phyloP scores from a whole-genome alignment of 2,888 invertebrate genomes.

The Hirtodrosophila duncani region DNA sequence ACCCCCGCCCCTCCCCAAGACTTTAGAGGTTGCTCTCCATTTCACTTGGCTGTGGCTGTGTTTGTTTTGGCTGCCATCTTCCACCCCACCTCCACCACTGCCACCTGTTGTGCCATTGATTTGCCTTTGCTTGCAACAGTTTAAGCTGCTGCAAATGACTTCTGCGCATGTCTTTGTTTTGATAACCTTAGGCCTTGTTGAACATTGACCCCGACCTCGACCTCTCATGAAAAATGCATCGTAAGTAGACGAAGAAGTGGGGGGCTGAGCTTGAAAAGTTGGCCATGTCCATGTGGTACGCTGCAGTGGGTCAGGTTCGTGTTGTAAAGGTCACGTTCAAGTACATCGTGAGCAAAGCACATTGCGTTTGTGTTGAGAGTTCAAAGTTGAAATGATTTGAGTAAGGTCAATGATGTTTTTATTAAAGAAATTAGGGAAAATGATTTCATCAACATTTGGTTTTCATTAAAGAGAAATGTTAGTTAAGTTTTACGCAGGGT shows the following conservation, averaged over 20 bases:
- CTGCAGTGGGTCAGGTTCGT: slow-evolving; percentile 16
- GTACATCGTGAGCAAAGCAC: too few species aligned
- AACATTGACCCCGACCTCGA: slow-evolving; percentile 65
- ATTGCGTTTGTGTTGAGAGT: too few species aligned
- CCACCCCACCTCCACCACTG: too few species aligned
- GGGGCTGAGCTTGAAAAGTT: slow-evolving; percentile 28
- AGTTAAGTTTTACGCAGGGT: too few species aligned
- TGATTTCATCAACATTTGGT: too few species aligned
- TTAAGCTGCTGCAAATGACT: slow-evolving; percentile 7
- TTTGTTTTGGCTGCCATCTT: not conserved
- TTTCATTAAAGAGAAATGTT: too few species aligned
- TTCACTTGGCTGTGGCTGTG: slow-evolving; percentile 20
- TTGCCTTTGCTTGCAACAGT: too few species aligned
- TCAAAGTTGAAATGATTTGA: too few species aligned
- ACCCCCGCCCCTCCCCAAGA: not conserved
- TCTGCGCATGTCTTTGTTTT: slow-evolving; percentile 39
- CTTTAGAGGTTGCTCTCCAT: too few species aligned
- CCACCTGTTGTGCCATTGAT: too few species aligned
- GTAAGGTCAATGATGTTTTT: too few species aligned
- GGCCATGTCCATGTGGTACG: slow-evolving; percentile 26
- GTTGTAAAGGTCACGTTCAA: slow-evolving; percentile 50
- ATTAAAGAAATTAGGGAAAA: too few species aligned
- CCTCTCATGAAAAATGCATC: slow-evolving; percentile 42
- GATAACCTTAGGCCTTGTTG: slow-evolving; percentile 39
- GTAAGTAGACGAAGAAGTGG: slow-evolving; percentile 20